Evolutionary conservation across 2,888 invertebrate species (phyloP).

Genomic region (Acanthosepion pharaonis): DNA sequence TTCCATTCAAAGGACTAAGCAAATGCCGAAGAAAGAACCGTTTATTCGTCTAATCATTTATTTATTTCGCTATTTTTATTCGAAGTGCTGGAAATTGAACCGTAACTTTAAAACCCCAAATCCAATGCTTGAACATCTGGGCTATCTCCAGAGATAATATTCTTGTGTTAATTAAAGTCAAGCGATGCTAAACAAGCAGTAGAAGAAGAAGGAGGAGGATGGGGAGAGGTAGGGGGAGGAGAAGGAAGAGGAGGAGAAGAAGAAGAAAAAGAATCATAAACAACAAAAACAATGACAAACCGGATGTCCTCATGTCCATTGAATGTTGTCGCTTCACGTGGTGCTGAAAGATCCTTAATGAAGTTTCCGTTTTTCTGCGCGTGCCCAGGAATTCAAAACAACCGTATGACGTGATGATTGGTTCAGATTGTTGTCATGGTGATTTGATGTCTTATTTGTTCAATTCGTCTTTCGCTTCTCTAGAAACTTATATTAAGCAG

Average conservation of each 20-base stretch:
- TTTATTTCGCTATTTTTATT: not conserved
- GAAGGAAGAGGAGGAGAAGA: not conserved
- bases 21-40: no score
- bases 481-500: not conserved
- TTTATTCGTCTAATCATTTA: no score
- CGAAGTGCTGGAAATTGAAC: not conserved
- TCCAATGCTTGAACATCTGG: not conserved
- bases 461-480: not conserved
- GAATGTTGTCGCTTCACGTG: constrained; percentile 23
- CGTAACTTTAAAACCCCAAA: not conserved
- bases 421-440: constrained; percentile 12
- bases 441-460: not conserved
- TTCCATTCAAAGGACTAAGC: no score
- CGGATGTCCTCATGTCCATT: not conserved
- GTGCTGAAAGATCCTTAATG: not conserved
- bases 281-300: not conserved
- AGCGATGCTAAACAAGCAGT: not conserved
- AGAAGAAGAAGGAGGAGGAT: not conserved
- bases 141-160: not conserved
- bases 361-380: not conserved
- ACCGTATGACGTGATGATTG: not conserved
- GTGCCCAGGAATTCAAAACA: constrained; percentile 33
- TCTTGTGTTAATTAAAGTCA: not conserved
- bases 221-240: not conserved
- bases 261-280: not conserved